Evolutionary conservation across 2,888 invertebrate genomes (phyloP).

Genomic region (Agrotis segetum): DNA sequence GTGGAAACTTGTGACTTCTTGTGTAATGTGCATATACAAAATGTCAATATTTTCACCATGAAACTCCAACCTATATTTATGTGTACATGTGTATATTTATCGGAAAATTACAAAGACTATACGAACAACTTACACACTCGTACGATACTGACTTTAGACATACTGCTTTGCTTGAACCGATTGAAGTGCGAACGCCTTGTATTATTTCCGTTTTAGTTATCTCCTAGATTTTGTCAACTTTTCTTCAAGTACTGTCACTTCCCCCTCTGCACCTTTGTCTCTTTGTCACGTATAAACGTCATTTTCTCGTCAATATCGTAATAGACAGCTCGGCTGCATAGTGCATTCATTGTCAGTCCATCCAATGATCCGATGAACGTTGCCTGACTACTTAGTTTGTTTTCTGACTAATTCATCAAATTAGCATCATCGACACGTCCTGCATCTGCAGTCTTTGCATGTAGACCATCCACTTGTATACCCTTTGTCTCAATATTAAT

Average conservation of each 20-base stretch:
- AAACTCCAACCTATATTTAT: not conserved
- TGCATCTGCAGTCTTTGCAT: not conserved
- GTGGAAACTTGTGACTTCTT: slow-evolving; percentile 46
- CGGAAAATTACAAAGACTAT: not conserved
- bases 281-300: slow-evolving; percentile 9
- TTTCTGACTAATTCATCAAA: slow-evolving; percentile 19
- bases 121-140: not conserved
- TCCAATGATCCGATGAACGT: slow-evolving; percentile 14
- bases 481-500: slow-evolving; percentile 15
- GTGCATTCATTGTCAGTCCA: slow-evolving; percentile 14
- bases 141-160: no score
- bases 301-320: slow-evolving; percentile 20
- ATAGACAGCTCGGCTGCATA: slow-evolving; percentile 39
- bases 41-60: slow-evolving; percentile 24
- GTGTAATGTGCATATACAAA: slow-evolving; percentile 39
- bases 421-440: slow-evolving; percentile 35
- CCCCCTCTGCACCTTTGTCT: not conserved
- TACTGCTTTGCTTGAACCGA: no score
- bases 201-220: no score
- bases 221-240: no score
- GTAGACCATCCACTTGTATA: not conserved
- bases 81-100: not conserved
- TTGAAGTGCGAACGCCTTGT: no score
- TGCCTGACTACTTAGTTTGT: slow-evolving; percentile 29
- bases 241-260: not conserved